Evolutionary conservation across 2,797 vertebrate genomes (phyloP), one percentile per base, ranked within the genome.

Genomic region (Scarus forsteni): DNA sequence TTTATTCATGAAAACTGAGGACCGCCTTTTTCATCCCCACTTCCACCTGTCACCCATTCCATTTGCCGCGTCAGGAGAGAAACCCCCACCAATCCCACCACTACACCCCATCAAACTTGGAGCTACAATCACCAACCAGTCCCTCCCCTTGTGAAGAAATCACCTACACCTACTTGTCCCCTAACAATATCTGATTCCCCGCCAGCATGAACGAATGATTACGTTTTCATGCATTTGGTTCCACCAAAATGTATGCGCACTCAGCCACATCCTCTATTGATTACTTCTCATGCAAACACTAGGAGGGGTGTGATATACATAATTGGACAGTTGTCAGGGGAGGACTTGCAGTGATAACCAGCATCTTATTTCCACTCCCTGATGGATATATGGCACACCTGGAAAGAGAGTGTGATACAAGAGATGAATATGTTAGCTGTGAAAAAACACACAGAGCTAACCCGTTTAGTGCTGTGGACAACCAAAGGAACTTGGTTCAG

Each of bases 181-280:
- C 93, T 92, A 64, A 82, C 45, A 50, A 80, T 79, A 95, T 97
- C 94, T 96, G 95, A 96, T 97, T 96, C 96, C 90, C 91, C 89
- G 91, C 86, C 95, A 95, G 93, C 94, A 94, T 94, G 93, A 95
- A 94, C 95, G 91, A 97, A 96, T 96, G 95, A 99, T 99, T 97
- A 96, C 91, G 95, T 96, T 98, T 98, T 98, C 96, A 99, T 98
- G 96, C 96, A 97, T 99, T 97, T 95, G 95, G 95, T 96, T 95
- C 95, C 84, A 91, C 96, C 94, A 54, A 96, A 97, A 97, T 96
- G 96, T 96, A 95, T 97, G 96, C 95, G 96, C 97, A 95, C 94
- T 98, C 96, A 98, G 95, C 96, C 97, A 97, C 94, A 93, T 97
- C 97, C 95, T 96, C 95, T 96, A 99, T 99, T 99, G 98, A 99